These are phyloP conservation scores for Synaphobranchus kaupii DNA, from an alignment of 2,797 vertebrate species.

Conservation along the genomic window DNA sequence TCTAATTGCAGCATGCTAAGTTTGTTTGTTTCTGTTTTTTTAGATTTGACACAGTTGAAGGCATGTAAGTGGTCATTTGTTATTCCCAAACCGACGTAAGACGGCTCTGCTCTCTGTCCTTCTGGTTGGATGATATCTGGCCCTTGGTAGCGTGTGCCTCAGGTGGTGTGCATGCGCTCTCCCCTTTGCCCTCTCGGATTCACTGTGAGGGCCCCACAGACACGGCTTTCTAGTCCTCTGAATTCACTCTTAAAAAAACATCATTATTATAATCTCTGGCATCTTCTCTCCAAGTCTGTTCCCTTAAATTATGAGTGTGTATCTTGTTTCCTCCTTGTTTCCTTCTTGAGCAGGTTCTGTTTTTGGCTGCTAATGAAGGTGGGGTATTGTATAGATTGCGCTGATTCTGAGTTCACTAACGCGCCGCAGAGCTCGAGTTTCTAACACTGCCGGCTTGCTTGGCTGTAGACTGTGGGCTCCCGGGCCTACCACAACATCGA, in stretches of 20 bases:
- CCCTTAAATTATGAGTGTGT: neutral
- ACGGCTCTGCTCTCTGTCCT: neutral
- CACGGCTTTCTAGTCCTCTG: neutral
- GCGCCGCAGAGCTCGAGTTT: slow-evolving; percentile 31
- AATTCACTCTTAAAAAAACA: slow-evolving; percentile 10
- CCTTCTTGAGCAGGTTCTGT: slow-evolving; percentile 8
- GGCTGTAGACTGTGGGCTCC: slow-evolving; percentile 28
- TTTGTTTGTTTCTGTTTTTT: slow-evolving; percentile 83
- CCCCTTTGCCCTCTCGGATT: neutral
- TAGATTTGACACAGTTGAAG: slow-evolving; percentile 92
- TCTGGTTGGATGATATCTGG: neutral
- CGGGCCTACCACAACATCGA: slow-evolving; percentile 15
- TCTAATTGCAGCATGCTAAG: slow-evolving; percentile 84
- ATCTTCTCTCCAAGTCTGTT: neutral
- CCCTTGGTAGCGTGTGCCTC: neutral
- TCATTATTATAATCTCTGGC: neutral
- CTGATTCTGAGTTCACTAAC: slow-evolving; percentile 34
- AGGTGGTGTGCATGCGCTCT: neutral
- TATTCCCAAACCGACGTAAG: slow-evolving; percentile 59
- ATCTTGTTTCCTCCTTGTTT: slow-evolving; percentile 8
- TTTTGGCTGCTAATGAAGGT: neutral
- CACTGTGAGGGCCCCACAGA: neutral
- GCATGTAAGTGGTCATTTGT: slow-evolving; percentile 92
- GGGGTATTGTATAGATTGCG: slow-evolving; percentile 10
- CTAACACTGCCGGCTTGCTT: slow-evolving; percentile 39